Base-by-base conservation (phyloP, 64 coral and sea anemone species). In the Montipora foliosa region DNA sequence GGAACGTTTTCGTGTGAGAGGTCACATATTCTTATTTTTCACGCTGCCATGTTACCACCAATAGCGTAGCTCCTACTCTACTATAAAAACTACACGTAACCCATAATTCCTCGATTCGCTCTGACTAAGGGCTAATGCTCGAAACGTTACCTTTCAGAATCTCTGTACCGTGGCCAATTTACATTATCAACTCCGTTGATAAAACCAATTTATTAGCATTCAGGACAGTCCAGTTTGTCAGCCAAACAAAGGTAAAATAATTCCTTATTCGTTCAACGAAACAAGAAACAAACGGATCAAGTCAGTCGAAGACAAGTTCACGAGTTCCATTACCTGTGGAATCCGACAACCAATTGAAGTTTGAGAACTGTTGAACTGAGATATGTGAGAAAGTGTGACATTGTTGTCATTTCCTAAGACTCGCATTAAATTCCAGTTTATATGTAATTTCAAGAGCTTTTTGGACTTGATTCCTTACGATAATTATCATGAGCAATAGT, bases 251-350 rank as follows among this genome's bases (percentile, higher is more conserved):
- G 70, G 24, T 74, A 74, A 74, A 74, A 74, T 37, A 74, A 10
- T 74, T 74, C 70, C 70, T 74, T 74, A 66, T 66, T 66, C 15
- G 5, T 66, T 66, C 61, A 14, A 66, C 61, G 15, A 66, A 66
- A 66, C 61, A 66, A 66, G 61, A 66, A 66, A 17, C 7, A 66
- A 66, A 66, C 24, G 24, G 70, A 20, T 55, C 19, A 37, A 74
- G 24, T 74, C 70, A 74, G 19, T 74, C 25, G 70, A 74, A 74
- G 19, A 24, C 70, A 74, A 74, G 70, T 74, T 74, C 16, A 74
- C n/a, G 29, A 29, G 29, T 13, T 70, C 13, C 67, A 11, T 17
- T 70, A 20, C 4, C 13, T 20, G 19, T 8, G 5, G 67, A 70
- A 17, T 70, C 12, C 6, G n/a, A 70, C 12, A 16, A 5, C 12